phyloP scores from a whole-genome alignment of 2,888 invertebrate species.

The Agrenia bidenticulata region DNA sequence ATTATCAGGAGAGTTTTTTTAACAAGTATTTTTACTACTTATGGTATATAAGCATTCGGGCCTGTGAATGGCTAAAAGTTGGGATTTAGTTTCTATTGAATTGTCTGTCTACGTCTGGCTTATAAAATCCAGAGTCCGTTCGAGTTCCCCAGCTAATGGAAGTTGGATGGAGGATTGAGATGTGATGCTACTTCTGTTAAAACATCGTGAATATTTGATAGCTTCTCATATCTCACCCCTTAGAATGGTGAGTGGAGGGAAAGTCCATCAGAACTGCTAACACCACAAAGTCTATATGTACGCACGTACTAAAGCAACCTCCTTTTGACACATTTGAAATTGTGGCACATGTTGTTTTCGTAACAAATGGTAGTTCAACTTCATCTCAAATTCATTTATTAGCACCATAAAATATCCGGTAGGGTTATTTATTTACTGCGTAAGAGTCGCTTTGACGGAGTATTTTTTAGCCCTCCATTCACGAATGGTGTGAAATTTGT shows the following conservation, averaged over 20 bases:
- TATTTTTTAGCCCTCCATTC: no score
- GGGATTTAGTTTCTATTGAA: constrained; percentile 9
- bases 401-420: constrained; percentile 18
- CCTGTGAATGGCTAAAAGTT: neutral
- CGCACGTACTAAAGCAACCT: neutral
- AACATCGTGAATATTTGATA: constrained; percentile 50
- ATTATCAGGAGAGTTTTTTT: constrained; percentile 7
- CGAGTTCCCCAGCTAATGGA: constrained; percentile 12
- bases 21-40: no score
- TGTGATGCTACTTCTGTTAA: constrained; percentile 30
- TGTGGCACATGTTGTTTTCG: constrained; percentile 47
- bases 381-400: constrained; percentile 26
- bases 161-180: constrained; percentile 3
- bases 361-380: constrained; percentile 33
- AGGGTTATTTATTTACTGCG: neutral
- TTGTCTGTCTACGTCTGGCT: neutral
- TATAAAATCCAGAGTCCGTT: neutral
- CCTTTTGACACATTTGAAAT: constrained; percentile 6
- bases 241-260: constrained; percentile 7
- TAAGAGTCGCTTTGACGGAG: no score
- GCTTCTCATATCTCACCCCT: constrained; percentile 20
- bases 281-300: neutral
- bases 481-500: no score
- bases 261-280: neutral
- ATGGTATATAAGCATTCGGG: neutral